A percentile compares a stretch with the other conserved stretches of the same genome.
Conservation (phyloP, 2,113 vertebrate species). For the Romanogobio albipinnatus region DNA sequence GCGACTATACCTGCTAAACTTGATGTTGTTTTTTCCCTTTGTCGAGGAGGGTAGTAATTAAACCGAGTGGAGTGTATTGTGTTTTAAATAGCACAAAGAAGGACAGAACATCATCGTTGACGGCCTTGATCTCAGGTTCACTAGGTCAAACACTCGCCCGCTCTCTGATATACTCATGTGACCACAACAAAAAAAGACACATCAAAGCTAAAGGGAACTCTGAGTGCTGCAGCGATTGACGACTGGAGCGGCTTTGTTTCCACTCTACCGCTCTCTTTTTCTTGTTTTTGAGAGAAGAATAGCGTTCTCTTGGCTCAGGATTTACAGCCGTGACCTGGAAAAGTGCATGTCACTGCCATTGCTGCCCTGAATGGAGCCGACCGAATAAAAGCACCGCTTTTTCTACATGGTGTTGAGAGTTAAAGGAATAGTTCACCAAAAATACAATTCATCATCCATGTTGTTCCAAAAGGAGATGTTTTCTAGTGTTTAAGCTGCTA, state of each 20-base stretch:
- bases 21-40: not conserved
- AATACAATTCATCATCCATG: not conserved
- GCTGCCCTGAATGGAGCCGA: not conserved
- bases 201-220: not conserved
- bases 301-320: not conserved
- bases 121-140: not conserved
- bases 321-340: not conserved
- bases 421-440: not conserved
- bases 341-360: not conserved
- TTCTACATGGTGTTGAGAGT: not conserved
- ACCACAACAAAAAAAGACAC: not conserved
- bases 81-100: not conserved
- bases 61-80: not conserved
- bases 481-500: no score
- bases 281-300: not conserved
- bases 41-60: not conserved
- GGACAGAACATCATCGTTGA: no score
- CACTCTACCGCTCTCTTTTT: not conserved
- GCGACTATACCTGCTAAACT: conserved; percentile 22
- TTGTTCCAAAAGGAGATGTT: not conserved
- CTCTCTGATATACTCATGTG: not conserved
- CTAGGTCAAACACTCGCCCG: not conserved
- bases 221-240: not conserved
- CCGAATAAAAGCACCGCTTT: not conserved
- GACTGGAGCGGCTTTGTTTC: not conserved